Conservation (phyloP, 1,140 invertebrate genomes). For the Thaumatotibia leucotreta region DNA sequence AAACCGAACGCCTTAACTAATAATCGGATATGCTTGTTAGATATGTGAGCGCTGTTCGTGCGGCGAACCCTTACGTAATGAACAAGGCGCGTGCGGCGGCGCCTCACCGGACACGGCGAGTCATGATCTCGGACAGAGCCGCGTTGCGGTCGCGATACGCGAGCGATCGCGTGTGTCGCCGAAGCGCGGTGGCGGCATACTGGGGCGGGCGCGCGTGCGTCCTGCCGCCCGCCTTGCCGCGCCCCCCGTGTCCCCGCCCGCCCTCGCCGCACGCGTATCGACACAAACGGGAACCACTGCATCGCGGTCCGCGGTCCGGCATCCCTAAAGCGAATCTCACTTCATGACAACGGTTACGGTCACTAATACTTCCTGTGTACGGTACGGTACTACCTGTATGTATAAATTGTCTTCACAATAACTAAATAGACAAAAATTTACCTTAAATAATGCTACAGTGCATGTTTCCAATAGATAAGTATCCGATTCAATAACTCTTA, state of each 20-base stretch:
- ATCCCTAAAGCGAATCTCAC: neutral
- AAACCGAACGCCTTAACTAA: slow-evolving; percentile 22
- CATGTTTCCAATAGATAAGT: too few relatives aligned
- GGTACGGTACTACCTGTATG: too few relatives aligned
- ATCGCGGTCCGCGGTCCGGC: slow-evolving; percentile 36
- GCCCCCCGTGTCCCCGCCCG: slow-evolving; percentile 20
- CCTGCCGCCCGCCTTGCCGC: slow-evolving; percentile 30
- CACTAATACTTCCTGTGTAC: too few relatives aligned
- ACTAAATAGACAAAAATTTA: too few relatives aligned
- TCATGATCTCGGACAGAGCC: slow-evolving; percentile 51
- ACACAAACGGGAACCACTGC: slow-evolving; percentile 59
- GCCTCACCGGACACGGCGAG: slow-evolving; percentile 55
- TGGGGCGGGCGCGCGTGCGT: slow-evolving; percentile 40
- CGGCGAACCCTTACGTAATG: slow-evolving; percentile 55
- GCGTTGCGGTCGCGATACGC: slow-evolving; percentile 45
- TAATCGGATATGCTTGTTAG: slow-evolving; percentile 35
- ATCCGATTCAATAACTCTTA: too few relatives aligned
- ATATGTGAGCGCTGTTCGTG: slow-evolving; percentile 19
- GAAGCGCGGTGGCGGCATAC: slow-evolving; percentile 48
- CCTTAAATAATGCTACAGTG: too few relatives aligned
- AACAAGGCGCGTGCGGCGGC: slow-evolving; percentile 49
- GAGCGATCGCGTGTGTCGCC: slow-evolving; percentile 41
- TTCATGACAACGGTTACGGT: neutral
- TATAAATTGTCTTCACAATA: too few relatives aligned
- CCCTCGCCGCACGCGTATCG: slow-evolving; percentile 54